phyloP scores from a whole-genome alignment of 2,888 invertebrate species.

The Lasioglossum villosulum region DNA sequence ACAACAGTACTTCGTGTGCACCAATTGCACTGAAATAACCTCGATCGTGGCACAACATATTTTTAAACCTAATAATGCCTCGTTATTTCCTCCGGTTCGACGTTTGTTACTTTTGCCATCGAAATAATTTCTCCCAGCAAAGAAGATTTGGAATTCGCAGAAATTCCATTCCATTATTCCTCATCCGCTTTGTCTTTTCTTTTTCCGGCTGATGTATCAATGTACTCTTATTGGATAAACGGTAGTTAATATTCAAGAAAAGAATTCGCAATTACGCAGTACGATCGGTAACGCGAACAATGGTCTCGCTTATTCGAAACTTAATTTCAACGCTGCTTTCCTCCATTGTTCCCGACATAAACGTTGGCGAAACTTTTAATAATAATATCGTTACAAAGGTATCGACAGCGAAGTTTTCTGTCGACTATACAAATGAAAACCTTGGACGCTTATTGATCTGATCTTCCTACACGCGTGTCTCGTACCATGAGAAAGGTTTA shows the following conservation, averaged over 20 bases:
- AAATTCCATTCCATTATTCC: not conserved
- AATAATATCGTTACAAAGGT: constrained; percentile 21
- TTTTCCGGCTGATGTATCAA: not conserved
- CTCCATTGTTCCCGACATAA: not conserved
- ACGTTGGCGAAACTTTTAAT: not conserved
- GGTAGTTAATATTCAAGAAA: not conserved
- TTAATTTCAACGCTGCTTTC: not conserved
- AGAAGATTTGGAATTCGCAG: not conserved
- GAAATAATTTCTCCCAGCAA: not conserved
- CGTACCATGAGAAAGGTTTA: not conserved
- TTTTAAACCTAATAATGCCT: not conserved
- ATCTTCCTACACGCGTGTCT: not conserved
- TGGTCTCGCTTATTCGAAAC: not conserved
- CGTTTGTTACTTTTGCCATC: not conserved
- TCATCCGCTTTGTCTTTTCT: not conserved
- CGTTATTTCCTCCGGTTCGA: not conserved
- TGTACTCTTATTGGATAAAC: not conserved
- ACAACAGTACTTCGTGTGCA: constrained; percentile 21
- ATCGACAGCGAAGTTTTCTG: not conserved
- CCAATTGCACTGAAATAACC: not conserved
- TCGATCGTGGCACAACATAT: not conserved
- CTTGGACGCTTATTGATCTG: constrained; percentile 6
- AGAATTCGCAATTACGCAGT: constrained; percentile 4
- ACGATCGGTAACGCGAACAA: not conserved
- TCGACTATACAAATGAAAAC: constrained; percentile 1